Conservation (phyloP, 1,140 invertebrate genomes). For the Papilio glaucus region DNA sequence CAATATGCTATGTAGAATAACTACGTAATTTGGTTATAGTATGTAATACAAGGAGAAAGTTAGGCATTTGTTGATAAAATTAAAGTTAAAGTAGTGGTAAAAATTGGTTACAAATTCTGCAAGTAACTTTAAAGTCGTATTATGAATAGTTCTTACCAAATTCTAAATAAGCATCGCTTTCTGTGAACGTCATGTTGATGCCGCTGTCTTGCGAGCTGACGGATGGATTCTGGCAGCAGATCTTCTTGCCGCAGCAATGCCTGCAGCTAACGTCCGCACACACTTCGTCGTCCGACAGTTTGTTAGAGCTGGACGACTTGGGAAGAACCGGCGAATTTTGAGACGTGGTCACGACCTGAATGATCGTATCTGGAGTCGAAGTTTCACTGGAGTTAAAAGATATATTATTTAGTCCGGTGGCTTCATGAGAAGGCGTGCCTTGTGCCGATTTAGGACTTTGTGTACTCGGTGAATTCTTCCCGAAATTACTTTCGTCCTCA, state of each 20-base stretch:
- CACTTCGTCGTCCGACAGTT: conserved; percentile 82
- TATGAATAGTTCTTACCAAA: conserved; percentile 67
- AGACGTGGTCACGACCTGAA: conserved; percentile 74
- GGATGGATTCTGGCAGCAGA: conserved; percentile 85
- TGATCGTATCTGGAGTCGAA: conserved; percentile 81
- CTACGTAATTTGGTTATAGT: too few relatives aligned
- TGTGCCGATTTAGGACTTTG: conserved; percentile 76
- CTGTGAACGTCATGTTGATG: conserved; percentile 89
- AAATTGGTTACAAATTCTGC: too few relatives aligned
- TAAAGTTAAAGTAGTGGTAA: too few relatives aligned
- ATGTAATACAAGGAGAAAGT: too few relatives aligned
- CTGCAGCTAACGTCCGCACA: conserved; percentile 72
- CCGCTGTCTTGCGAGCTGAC: conserved; percentile 90
- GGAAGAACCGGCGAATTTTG: conserved; percentile 71
- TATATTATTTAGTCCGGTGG: conserved; percentile 75
- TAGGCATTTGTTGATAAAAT: too few relatives aligned
- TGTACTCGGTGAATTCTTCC: conserved; percentile 61
- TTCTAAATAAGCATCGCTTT: conserved; percentile 84
- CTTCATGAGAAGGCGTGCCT: conserved; percentile 73
- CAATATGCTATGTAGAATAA: too few relatives aligned
- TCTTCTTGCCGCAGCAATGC: conserved; percentile 83
- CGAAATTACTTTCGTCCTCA: conserved; percentile 56
- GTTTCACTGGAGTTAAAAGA: conserved; percentile 82
- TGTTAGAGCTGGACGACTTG: conserved; percentile 80
- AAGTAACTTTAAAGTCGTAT: background rate